Evolutionary conservation across 1,140 invertebrate genomes (phyloP).

Genomic region (Eueides isabella): DNA sequence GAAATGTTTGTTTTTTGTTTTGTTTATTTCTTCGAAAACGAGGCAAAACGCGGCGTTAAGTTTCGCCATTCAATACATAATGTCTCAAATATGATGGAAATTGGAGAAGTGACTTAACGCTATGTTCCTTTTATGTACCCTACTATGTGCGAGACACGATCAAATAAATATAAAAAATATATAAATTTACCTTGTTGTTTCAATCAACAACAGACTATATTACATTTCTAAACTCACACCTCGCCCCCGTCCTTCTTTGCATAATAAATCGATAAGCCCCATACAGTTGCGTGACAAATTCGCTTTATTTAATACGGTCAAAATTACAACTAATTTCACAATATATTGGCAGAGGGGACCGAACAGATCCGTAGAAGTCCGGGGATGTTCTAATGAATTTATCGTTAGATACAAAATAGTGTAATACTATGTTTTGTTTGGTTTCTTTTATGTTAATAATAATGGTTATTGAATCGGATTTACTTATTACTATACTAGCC

Average conservation of each 20-base stretch:
- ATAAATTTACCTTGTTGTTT: too few species aligned
- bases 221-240: background rate
- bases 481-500: too few species aligned
- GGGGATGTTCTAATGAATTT: conserved; percentile 7
- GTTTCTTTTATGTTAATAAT: background rate
- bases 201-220: too few species aligned
- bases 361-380: conserved; percentile 15
- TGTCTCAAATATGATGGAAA: too few species aligned
- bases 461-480: background rate
- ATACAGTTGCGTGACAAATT: conserved; percentile 45
- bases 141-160: too few species aligned
- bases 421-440: background rate
- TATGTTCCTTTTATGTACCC: too few species aligned
- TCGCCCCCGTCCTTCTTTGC: background rate
- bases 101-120: too few species aligned
- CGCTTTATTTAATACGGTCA: conserved; percentile 39
- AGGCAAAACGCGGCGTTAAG: too few species aligned
- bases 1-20: too few species aligned
- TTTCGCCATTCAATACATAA: too few species aligned
- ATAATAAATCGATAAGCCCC: conserved; percentile 14
- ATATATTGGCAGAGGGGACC: conserved; percentile 30
- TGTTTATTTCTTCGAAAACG: too few species aligned
- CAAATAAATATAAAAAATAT: too few species aligned
- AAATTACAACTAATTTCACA: conserved; percentile 37
- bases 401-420: background rate